Evolutionary conservation across 2,888 invertebrate genomes (phyloP).

Genomic region (Pterostichus madidus): DNA sequence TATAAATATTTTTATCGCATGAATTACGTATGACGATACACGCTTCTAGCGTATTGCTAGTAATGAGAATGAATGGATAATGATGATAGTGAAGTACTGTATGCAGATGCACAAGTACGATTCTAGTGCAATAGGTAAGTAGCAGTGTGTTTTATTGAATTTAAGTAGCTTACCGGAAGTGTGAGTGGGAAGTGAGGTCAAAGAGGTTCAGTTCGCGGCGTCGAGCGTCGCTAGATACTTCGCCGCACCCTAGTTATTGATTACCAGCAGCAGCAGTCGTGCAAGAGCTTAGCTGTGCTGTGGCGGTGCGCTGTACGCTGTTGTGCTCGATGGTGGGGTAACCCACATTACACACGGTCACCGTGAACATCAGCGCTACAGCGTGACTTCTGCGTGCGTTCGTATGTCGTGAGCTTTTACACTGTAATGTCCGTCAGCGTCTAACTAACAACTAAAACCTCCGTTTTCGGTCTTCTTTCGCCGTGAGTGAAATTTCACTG

Average conservation of each 20-base stretch:
- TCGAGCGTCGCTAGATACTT: constrained; percentile 58
- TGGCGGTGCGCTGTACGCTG: constrained; percentile 12
- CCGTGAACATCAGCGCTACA: constrained; percentile 29
- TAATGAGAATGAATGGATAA: too few relatives aligned
- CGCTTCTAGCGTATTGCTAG: too few relatives aligned
- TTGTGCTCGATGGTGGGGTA: constrained; percentile 51
- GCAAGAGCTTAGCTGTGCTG: constrained; percentile 30
- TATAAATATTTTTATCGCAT: too few relatives aligned
- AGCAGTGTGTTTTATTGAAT: neutral
- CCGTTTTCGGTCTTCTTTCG: neutral
- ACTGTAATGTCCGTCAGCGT: neutral
- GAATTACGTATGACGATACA: too few relatives aligned
- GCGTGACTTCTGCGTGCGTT: constrained; percentile 26
- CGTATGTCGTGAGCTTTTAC: constrained; percentile 11
- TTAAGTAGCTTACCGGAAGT: constrained; percentile 26
- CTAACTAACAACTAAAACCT: constrained; percentile 14
- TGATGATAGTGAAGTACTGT: too few relatives aligned
- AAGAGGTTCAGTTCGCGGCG: constrained; percentile 54
- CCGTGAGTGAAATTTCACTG: constrained; percentile 22
- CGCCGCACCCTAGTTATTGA: constrained; percentile 65
- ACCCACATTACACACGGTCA: constrained; percentile 40
- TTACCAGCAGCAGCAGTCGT: constrained; percentile 40
- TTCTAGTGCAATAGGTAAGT: constrained; percentile 4
- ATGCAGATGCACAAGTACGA: neutral
- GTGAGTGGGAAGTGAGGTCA: constrained; percentile 48